Percentiles rank a stretch among this genome's conserved stretches.
phyloP scores from a whole-genome alignment of 2,888 invertebrate genomes.

The Orthosia incerta region DNA sequence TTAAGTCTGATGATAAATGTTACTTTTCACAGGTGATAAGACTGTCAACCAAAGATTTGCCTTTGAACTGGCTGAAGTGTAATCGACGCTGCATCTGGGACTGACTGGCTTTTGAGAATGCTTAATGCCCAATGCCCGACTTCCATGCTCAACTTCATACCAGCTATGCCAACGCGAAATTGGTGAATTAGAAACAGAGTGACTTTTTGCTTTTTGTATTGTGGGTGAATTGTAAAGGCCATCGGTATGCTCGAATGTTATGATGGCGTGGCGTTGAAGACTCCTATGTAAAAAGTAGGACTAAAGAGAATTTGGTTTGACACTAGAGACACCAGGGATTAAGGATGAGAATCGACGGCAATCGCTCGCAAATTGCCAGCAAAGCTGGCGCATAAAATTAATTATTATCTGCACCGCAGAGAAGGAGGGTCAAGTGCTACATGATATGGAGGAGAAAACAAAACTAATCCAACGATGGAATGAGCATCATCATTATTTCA shows the following conservation, averaged over 20 bases:
- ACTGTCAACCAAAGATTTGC: too few species aligned
- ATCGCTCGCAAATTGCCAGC: too few species aligned
- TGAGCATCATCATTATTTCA: too few species aligned
- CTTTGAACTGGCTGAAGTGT: background rate
- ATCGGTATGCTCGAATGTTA: background rate
- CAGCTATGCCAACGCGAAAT: conserved; percentile 33
- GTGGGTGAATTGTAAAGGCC: background rate
- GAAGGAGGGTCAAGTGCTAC: too few species aligned
- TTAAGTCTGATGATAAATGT: too few species aligned
- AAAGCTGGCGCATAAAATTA: too few species aligned
- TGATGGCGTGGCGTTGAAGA: background rate
- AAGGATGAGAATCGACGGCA: too few species aligned
- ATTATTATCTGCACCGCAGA: too few species aligned
- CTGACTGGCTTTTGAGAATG: conserved; percentile 60
- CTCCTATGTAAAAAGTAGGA: background rate
- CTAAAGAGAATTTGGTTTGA: background rate
- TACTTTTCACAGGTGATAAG: too few species aligned
- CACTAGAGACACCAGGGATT: too few species aligned
- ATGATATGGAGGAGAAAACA: too few species aligned
- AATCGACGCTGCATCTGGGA: conserved; percentile 53
- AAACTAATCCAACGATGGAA: too few species aligned
- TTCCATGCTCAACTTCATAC: conserved; percentile 1
- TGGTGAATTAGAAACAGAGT: conserved; percentile 23
- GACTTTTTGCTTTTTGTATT: conserved; percentile 2
- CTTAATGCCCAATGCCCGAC: conserved; percentile 47